phyloP scores from a whole-genome alignment of 2,888 invertebrate species.

The Linnaemya vulpina region DNA sequence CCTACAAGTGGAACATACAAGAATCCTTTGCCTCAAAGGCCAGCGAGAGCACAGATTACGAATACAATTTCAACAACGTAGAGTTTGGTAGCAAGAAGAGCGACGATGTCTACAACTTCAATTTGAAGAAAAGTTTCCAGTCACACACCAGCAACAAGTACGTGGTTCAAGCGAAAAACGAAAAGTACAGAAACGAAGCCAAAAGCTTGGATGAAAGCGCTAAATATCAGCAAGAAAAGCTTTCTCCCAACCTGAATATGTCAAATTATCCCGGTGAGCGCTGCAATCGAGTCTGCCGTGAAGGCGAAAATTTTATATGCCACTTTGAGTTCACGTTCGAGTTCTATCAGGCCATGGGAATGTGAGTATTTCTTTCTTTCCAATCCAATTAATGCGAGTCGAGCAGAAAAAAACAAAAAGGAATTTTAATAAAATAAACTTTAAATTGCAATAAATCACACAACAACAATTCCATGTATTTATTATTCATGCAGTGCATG shows the following conservation, averaged over 20 bases:
- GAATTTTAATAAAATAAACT: too few species aligned
- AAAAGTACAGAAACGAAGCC: not conserved
- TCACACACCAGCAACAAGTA: not conserved
- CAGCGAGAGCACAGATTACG: not conserved
- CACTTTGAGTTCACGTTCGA: slow-evolving; percentile 83
- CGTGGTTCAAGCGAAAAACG: not conserved
- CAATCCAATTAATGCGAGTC: not conserved
- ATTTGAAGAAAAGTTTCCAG: not conserved
- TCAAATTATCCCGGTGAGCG: slow-evolving; percentile 72
- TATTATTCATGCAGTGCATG: slow-evolving; percentile 81
- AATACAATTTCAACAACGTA: not conserved
- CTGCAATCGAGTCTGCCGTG: slow-evolving; percentile 79
- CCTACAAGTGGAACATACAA: not conserved
- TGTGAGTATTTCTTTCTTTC: slow-evolving; percentile 75
- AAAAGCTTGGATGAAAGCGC: not conserved
- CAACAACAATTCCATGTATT: not conserved
- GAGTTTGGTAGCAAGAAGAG: not conserved
- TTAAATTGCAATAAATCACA: too few species aligned
- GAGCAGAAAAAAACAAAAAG: not conserved
- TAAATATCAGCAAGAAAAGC: not conserved
- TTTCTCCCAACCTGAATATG: slow-evolving; percentile 47
- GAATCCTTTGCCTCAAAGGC: not conserved
- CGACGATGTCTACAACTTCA: not conserved
- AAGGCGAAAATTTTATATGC: slow-evolving; percentile 78
- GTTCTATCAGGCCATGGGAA: slow-evolving; percentile 82